Conservation (phyloP, 2,113 vertebrate genomes). For the Myotis davidii region DNA sequence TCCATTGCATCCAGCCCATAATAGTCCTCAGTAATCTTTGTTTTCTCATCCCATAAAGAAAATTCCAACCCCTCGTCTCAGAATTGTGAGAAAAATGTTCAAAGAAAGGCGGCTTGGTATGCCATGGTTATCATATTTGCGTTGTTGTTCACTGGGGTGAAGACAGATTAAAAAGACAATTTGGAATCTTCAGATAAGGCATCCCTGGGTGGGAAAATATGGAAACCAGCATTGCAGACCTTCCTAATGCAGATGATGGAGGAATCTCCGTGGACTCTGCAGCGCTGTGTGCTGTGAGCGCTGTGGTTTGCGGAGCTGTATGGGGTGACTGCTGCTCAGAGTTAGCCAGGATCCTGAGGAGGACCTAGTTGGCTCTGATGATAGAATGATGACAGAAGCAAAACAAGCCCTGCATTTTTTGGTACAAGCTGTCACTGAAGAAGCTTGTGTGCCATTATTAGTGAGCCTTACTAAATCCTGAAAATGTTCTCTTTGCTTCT, state of each 20-base stretch:
- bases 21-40: neutral
- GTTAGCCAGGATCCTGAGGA: neutral
- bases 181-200: neutral
- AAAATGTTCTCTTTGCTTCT: constrained; percentile 36
- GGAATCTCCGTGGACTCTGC: neutral
- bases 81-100: neutral
- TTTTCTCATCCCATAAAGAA: neutral
- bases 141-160: neutral
- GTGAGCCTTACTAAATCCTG: neutral
- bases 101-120: neutral
- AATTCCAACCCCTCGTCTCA: neutral
- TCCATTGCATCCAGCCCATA: accelerated
- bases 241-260: neutral
- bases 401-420: neutral
- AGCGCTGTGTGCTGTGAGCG: neutral
- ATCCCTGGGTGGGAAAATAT: neutral
- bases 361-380: neutral
- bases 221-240: neutral
- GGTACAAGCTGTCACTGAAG: neutral
- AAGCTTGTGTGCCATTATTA: neutral
- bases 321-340: neutral
- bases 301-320: neutral
- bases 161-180: neutral
- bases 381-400: neutral
- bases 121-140: neutral